Conservation (phyloP, 92 coral and sea anemone species). For the Phenganax stokvisi region DNA sequence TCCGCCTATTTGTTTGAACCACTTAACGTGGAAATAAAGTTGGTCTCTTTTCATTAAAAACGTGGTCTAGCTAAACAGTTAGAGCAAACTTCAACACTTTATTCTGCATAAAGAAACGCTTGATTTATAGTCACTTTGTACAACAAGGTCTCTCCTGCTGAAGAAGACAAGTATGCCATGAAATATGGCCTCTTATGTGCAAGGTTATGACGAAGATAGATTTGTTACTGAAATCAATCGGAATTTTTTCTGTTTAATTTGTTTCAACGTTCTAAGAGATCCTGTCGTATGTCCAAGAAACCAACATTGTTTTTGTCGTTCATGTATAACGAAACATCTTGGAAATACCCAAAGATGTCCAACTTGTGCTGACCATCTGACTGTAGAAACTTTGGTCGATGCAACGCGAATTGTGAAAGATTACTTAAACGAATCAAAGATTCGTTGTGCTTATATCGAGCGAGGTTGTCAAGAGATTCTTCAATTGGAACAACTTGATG, state of each 20-base stretch:
- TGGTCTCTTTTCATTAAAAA: too few relatives aligned
- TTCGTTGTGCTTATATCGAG: not conserved
- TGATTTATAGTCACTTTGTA: too few relatives aligned
- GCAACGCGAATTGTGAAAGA: slow-evolving; percentile 34
- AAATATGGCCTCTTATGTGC: slow-evolving; percentile 9
- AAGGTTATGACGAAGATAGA: slow-evolving; percentile 1
- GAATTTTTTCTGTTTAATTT: slow-evolving; percentile 56
- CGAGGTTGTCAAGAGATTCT: slow-evolving; percentile 16
- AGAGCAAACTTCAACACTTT: too few relatives aligned
- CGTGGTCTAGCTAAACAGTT: too few relatives aligned
- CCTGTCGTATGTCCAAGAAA: slow-evolving; percentile 16
- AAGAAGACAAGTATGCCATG: not conserved
- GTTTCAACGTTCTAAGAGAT: slow-evolving; percentile 52
- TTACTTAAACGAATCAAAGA: not conserved
- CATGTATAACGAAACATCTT: slow-evolving; percentile 16
- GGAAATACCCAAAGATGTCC: slow-evolving; percentile 9
- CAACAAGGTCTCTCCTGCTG: too few relatives aligned
- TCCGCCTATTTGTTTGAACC: too few relatives aligned
- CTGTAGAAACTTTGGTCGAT: slow-evolving; percentile 27
- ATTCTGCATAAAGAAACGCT: too few relatives aligned
- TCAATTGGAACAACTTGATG: not conserved
- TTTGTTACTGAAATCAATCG: slow-evolving; percentile 35
- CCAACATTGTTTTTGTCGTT: slow-evolving; percentile 11
- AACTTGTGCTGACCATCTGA: slow-evolving; percentile 43
- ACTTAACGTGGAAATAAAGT: too few relatives aligned